Percentiles rank a stretch among this genome's conserved stretches.
Conservation (phyloP, 2,113 vertebrate genomes). For the Andinoacara biseriatus region DNA sequence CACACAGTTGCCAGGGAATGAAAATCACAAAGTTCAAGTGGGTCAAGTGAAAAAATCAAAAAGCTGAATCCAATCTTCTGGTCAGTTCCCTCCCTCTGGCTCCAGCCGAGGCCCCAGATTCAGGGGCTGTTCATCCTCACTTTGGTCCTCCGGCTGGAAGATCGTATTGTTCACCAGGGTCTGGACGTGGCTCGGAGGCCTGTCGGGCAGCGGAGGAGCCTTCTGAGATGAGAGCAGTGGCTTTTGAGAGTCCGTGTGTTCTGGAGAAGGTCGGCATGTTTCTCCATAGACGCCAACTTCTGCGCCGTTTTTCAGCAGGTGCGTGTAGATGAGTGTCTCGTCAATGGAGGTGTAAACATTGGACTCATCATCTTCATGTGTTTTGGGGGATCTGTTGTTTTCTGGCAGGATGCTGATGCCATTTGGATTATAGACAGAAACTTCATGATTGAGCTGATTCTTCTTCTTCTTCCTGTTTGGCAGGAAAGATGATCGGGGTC, state of each 20-base stretch:
- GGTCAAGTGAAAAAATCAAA: constrained; percentile 18
- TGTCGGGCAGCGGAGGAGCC: constrained; percentile 79
- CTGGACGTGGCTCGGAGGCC: constrained; percentile 1
- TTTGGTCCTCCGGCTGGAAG: constrained; percentile 66
- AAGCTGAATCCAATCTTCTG: constrained; percentile 8
- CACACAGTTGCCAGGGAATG: constrained; percentile 46
- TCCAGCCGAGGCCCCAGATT: constrained; percentile 30
- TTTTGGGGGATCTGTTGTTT: constrained; percentile 68
- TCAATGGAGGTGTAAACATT: constrained; percentile 91
- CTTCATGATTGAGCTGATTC: constrained; percentile 50
- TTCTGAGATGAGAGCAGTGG: constrained; percentile 57
- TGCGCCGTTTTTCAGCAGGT: constrained; percentile 78
- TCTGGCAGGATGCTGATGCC: constrained; percentile 80
- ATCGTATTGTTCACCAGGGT: constrained; percentile 73
- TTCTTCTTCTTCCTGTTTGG: constrained; percentile 82
- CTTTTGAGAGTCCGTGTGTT: constrained; percentile 64
- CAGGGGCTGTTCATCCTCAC: constrained; percentile 25
- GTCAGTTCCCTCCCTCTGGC: constrained; percentile 61
- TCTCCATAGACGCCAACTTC: constrained; percentile 44
- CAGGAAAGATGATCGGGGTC: neutral
- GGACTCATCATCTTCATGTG: constrained; percentile 81
- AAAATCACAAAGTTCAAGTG: constrained; percentile 30
- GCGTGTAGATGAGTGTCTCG: constrained; percentile 87
- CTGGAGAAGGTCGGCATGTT: constrained; percentile 81
- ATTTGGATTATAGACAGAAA: constrained; percentile 87